A percentile compares a stretch with the other conserved stretches of the same genome.
Evolutionary conservation across 2,888 invertebrate genomes (phyloP).

Genomic region (Dastarcus helophoroides): DNA sequence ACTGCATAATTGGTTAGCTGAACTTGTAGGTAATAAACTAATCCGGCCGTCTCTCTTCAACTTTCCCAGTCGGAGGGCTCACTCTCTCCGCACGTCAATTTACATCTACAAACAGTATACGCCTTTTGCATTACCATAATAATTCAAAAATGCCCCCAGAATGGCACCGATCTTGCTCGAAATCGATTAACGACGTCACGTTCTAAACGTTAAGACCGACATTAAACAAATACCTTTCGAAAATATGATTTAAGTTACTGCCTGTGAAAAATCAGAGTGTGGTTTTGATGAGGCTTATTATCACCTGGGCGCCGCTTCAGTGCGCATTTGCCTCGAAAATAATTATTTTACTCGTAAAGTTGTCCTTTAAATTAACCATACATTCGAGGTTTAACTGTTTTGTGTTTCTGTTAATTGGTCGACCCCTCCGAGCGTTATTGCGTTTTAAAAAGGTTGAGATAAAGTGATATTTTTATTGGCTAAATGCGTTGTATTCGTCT

Average conservation of each 20-base stretch:
- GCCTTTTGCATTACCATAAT: conserved; percentile 39
- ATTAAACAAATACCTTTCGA: conserved; percentile 29
- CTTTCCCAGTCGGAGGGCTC: conserved; percentile 14
- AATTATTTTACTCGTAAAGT: conserved; percentile 18
- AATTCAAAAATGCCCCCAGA: conserved; percentile 35
- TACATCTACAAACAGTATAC: conserved; percentile 39
- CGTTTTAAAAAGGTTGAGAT: too few species aligned
- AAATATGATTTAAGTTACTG: conserved; percentile 24
- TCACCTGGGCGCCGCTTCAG: conserved; percentile 22
- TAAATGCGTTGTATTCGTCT: too few species aligned
- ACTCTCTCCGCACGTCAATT: conserved; percentile 37
- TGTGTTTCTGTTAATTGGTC: too few species aligned
- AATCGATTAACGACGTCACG: conserved; percentile 19
- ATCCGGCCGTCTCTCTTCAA: conserved; percentile 26
- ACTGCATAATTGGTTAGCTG: conserved; percentile 39
- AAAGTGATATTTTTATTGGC: too few species aligned
- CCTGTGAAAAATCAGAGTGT: conserved; percentile 20
- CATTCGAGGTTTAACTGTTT: conserved; percentile 14
- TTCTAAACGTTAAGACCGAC: conserved; percentile 22
- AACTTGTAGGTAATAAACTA: conserved; percentile 37
- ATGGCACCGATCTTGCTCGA: conserved; percentile 21
- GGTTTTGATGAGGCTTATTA: conserved; percentile 26
- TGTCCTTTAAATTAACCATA: conserved; percentile 16
- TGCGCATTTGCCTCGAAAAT: conserved; percentile 20
- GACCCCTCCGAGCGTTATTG: too few species aligned